Evolutionary conservation across 2,797 vertebrate species (phyloP).

Genomic region (Rhyacichthys aspro): DNA sequence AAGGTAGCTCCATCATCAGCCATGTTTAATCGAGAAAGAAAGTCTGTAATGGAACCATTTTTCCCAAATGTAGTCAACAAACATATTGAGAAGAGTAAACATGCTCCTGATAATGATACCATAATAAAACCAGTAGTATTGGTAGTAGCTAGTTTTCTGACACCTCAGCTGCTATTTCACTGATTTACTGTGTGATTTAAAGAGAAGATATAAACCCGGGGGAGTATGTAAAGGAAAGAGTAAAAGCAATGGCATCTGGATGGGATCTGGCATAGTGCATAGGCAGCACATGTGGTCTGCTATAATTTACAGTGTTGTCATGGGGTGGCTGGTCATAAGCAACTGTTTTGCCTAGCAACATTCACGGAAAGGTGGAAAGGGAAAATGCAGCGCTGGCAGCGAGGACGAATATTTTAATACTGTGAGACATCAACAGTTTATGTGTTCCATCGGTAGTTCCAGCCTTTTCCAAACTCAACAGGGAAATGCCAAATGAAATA

Average conservation of each 20-base stretch:
- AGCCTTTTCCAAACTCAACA: conserved; percentile 58
- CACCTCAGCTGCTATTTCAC: conserved; percentile 30
- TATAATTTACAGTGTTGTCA: conserved; percentile 79
- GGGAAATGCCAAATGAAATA: conserved; percentile 59
- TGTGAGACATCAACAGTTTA: conserved; percentile 75
- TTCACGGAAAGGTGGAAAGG: conserved; percentile 68
- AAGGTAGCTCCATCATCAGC: too few relatives aligned
- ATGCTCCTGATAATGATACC: neutral
- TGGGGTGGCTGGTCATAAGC: conserved; percentile 67
- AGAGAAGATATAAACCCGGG: conserved; percentile 27
- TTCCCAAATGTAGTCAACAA: too few relatives aligned
- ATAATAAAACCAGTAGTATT: neutral
- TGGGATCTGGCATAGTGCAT: conserved; percentile 57
- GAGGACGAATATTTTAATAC: conserved; percentile 72
- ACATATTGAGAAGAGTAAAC: too few relatives aligned
- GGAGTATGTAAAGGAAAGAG: conserved; percentile 20
- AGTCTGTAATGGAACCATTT: too few relatives aligned
- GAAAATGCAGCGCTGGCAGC: conserved; percentile 74
- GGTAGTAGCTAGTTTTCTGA: conserved; percentile 7
- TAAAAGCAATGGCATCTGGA: conserved; percentile 67
- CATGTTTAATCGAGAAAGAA: too few relatives aligned
- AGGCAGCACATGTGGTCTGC: conserved; percentile 71
- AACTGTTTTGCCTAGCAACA: conserved; percentile 78
- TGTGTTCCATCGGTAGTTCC: conserved; percentile 72
- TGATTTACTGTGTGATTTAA: conserved; percentile 28